Evolutionary conservation across 2,888 invertebrate species (phyloP).

Genomic region (Balanococcus diminutus): DNA sequence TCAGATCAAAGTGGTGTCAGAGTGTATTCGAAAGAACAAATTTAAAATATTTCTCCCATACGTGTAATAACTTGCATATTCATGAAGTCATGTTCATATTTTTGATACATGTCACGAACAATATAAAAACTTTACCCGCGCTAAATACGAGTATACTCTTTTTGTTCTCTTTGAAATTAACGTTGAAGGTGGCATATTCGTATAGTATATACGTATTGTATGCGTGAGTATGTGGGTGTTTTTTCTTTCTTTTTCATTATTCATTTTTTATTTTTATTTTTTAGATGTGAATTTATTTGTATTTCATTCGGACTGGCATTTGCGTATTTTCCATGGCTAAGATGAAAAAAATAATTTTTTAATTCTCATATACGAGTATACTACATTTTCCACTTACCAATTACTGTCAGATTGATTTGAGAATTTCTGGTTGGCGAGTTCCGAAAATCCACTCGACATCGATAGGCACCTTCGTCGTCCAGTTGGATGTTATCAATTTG

Average conservation of each 20-base stretch:
- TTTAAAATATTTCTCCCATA: slow-evolving; percentile 45
- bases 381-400: slow-evolving; percentile 62
- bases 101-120: slow-evolving; percentile 46
- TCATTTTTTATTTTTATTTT: not conserved
- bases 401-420: slow-evolving; percentile 69
- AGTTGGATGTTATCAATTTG: slow-evolving; percentile 72
- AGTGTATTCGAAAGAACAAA: slow-evolving; percentile 33
- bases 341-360: not conserved
- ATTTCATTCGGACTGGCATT: not conserved
- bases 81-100: slow-evolving; percentile 46
- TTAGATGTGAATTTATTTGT: not conserved
- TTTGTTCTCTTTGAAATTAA: slow-evolving; percentile 5
- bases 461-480: slow-evolving; percentile 81
- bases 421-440: slow-evolving; percentile 88
- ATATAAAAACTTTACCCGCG: not conserved
- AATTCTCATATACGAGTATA: too few relatives aligned
- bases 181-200: not conserved
- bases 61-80: slow-evolving; percentile 47
- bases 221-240: not conserved
- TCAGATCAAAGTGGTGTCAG: slow-evolving; percentile 48
- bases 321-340: not conserved
- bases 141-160: not conserved
- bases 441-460: slow-evolving; percentile 87
- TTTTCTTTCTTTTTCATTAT: not conserved
- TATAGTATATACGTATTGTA: too few relatives aligned